Evolutionary conservation across 2,888 invertebrate genomes (phyloP), one percentile per base, ranked within the genome.

Genomic region (Digitonthophagus gazella): DNA sequence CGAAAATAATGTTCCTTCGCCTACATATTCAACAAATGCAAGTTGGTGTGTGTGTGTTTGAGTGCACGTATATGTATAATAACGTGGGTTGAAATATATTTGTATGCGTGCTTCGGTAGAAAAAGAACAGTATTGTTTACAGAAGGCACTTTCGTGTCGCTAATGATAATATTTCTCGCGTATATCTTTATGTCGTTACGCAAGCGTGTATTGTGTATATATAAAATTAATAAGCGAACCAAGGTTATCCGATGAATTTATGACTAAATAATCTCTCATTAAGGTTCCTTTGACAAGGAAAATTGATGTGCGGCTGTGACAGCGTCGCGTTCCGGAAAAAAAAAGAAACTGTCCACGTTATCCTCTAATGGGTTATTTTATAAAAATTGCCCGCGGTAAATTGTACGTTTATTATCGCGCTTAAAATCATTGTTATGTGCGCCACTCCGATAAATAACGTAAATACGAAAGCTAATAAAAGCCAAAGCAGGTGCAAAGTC

Each of bases 241-340:
- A 61, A 61, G 61, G 61, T 19, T 61, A 20, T n/a, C n/a, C 19
- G 15, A 61, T 19, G 20, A 44, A 44, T 44, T 44, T n/a, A 19
- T 61, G 16, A 61, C 20, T 61, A 61, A 61, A 61, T 61, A 61
- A 61, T 61, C 61, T 16, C 11, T 61, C 3, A 61, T 61, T 61
- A 61, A 19, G 61, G n/a, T 19, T 18, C 18, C 3, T 19, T 61
- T 61, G 61, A n/a, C 2, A 19, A 61, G 14, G n/a, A 61, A 57
- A 57, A n/a, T n/a, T n/a, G n/a, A n/a, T n/a, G n/a, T n/a, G n/a
- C n/a, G n/a, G n/a, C n/a, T n/a, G n/a, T n/a, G n/a, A n/a, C n/a
- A n/a, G n/a, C n/a, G n/a, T n/a, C n/a, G n/a, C n/a, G n/a, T n/a
- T n/a, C n/a, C n/a, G n/a, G n/a, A n/a, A n/a, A n/a, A n/a, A n/a